Evolutionary conservation across 2,113 vertebrate species (phyloP).

Genomic region (Xyrauchen texanus): DNA sequence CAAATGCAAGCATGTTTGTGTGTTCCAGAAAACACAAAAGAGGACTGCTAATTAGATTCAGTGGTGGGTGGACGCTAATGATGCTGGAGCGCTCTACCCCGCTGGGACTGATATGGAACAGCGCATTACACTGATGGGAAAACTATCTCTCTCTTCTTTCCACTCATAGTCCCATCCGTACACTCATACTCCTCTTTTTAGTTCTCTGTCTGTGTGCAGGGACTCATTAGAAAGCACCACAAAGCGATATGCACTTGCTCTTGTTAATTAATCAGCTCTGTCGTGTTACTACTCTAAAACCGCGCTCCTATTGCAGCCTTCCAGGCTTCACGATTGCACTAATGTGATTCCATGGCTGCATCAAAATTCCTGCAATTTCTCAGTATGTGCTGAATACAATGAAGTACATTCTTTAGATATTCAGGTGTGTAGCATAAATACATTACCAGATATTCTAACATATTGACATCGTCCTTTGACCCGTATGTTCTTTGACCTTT

Average conservation of each 20-base stretch:
- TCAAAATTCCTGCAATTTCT: too few relatives aligned
- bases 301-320: neutral
- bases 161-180: neutral
- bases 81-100: slow-evolving; percentile 33
- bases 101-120: slow-evolving; percentile 52
- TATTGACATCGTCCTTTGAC: too few relatives aligned
- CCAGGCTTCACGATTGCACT: slow-evolving; percentile 6
- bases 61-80: slow-evolving; percentile 54
- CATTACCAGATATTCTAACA: too few relatives aligned
- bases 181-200: neutral
- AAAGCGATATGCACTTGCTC: slow-evolving; percentile 45
- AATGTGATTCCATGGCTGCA: neutral
- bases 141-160: slow-evolving; percentile 20
- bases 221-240: slow-evolving; percentile 46
- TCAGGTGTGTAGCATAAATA: too few relatives aligned
- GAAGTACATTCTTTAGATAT: too few relatives aligned
- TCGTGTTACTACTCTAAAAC: slow-evolving; percentile 22
- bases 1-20: neutral
- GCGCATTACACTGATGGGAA: slow-evolving; percentile 47
- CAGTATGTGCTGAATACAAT: too few relatives aligned
- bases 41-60: slow-evolving; percentile 48
- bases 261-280: slow-evolving; percentile 42
- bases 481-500: too few relatives aligned
- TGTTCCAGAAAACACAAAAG: neutral
- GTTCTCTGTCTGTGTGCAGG: slow-evolving; percentile 16